A percentile compares a stretch with the other conserved stretches of the same genome.
Evolutionary conservation across 2,888 invertebrate species (phyloP).

Genomic region (Lepas anatifera): DNA sequence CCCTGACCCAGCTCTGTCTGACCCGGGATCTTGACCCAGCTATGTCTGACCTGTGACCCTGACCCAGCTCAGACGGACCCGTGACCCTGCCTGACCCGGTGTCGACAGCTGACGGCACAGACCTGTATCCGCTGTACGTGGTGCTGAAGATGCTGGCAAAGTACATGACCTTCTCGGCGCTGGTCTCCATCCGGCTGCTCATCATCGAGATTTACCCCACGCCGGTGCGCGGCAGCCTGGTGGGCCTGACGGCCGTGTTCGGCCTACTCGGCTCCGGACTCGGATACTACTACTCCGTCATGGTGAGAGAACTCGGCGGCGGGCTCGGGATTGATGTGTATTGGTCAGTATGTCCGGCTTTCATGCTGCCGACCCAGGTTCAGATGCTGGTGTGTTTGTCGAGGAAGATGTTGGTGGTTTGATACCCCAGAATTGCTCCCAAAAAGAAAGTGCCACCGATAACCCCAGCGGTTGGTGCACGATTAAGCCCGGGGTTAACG

Average conservation of each 20-base stretch:
- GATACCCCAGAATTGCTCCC: too few species aligned
- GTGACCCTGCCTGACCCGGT: too few species aligned
- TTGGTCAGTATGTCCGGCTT: too few species aligned
- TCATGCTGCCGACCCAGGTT: too few species aligned
- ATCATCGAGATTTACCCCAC: slow-evolving; percentile 7
- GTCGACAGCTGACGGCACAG: background rate
- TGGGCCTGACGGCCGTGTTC: background rate
- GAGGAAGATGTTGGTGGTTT: too few species aligned
- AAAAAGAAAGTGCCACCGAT: too few species aligned
- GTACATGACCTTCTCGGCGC: background rate
- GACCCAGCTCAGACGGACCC: background rate
- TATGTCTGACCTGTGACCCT: too few species aligned
- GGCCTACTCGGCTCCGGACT: background rate
- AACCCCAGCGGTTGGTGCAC: too few species aligned
- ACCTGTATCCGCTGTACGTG: slow-evolving; percentile 1
- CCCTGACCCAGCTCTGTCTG: background rate
- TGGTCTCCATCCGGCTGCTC: background rate
- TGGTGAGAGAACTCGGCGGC: background rate
- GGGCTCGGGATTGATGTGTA: too few species aligned
- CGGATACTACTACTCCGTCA: slow-evolving; percentile 4
- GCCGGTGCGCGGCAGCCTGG: slow-evolving; percentile 7
- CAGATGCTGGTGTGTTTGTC: too few species aligned
- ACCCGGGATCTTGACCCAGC: background rate
- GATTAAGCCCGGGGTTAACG: too few species aligned
- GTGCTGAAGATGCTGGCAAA: background rate